Evolutionary conservation across 2,113 vertebrate species (phyloP), one percentile per base, ranked within the genome.

Genomic region (Australoheros scitulus): DNA sequence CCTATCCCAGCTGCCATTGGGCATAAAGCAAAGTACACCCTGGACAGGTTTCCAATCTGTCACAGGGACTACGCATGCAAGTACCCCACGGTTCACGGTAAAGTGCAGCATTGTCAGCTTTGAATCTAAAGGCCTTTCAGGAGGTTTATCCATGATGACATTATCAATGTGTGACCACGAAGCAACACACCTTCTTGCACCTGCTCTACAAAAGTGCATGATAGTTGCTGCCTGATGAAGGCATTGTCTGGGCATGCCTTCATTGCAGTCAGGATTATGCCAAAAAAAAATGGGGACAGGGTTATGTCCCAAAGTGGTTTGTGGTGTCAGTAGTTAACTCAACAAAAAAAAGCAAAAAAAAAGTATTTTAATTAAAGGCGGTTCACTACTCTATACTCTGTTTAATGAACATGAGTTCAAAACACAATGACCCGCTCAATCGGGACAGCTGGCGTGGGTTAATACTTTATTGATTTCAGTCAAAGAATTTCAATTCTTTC

Each of bases 391-490:
- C 43, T 34, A 34, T 34, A 34, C 24, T 52, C 43, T 50, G 65
- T 32, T 70, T 0, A 70, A 70, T 72, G 24, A 52, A 20, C 2
- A 2, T 20, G 43, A 52, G 24, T 0, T 72, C 65, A 0, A 52
- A 52, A 50, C 50, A 43, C 24, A 72, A 11, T 72, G 65, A 72
- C 43, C 43, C 10, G 3, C 20, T 72, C 10, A 8, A 26, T 0
- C 8, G 65, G 52, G 43, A 5, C 65, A 11, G 65, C 43, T 11
- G 10, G 2, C 17, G 3, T 18, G 43, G 43, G 26, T 13, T 72
- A 72, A 72, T 52, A 72, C 17, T 52, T 72, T 52, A 72, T 72
- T 72, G 65, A 72, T 72, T 72, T 52, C 17, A 72, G 20, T n/a
- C 43, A 32, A 43, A 72, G 3, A 2, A 10, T 52, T 52, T 50